Base-by-base conservation (phyloP, 2,113 vertebrate genomes). In the Felis chaus region DNA sequence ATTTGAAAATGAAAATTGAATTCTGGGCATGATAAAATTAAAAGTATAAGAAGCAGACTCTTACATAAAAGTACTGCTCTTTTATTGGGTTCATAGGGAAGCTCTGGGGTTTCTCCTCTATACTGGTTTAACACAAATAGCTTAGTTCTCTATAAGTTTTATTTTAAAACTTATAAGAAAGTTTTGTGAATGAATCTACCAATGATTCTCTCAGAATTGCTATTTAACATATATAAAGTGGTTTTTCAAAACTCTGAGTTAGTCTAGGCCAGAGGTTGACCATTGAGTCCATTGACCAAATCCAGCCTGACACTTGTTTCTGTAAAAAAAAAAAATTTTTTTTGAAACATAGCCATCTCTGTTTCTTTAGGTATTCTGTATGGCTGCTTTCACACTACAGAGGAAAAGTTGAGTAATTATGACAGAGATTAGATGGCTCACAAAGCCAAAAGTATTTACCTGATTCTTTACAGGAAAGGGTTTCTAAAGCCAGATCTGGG, bases 261-360 rank as follows among this genome's bases (percentile, higher is more conserved):
- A 21, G 19, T 83, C 18, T 31, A 89, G 3, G 27, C 27, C 23
- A 57, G 19, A 41, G 18, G 1, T 76, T 97, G 29, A 39, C 48
- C 81, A 89, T 48, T 92, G 7, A 11, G 7, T 63, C 48, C 50
- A 53, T 21, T 71, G n/a, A 57, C 53, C 33, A 93, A 95, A 63
- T 82, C 16, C 25, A 89, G 13, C 4, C 78, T 89, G n/a, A 65
- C 2, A 33, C 9, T 57, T 92, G 1, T 94, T 98, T 80, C 63
- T 36, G 3, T 86, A 66, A 87, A 61, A 93, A 66, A 93, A 66
- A 93, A 68, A 96, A 41, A 57, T 48, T 69, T 55, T 50, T 96
- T 50, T 74, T 84, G 65, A 97, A 96, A 95, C 10, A 91, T 13
- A 80, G 53, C 10, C 39, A 90, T 79, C 15, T 65, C 1, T 7